Conservation (phyloP, 2,888 invertebrate genomes). For the Agrochola litura region DNA sequence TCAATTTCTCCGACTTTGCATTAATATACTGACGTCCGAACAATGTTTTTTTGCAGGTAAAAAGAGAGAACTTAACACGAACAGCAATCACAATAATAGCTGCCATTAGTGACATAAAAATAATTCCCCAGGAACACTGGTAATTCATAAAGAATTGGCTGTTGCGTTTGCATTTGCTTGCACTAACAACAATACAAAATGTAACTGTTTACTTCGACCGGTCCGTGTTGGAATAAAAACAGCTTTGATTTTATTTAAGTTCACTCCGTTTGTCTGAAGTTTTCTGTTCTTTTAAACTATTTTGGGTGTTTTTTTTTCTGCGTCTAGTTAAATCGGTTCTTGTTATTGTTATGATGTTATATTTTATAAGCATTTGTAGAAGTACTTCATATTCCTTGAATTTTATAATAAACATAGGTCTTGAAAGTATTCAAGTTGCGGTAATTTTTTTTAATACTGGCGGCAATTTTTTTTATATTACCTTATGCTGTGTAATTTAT, state of each 20-base stretch:
- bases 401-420: too few relatives aligned
- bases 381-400: too few relatives aligned
- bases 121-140: not conserved
- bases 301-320: not conserved
- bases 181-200: not conserved
- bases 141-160: not conserved
- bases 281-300: not conserved
- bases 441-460: too few relatives aligned
- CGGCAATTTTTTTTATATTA: too few relatives aligned
- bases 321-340: not conserved
- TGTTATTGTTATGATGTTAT: not conserved
- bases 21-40: not conserved
- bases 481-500: too few relatives aligned
- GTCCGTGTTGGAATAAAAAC: conserved; percentile 9
- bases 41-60: not conserved
- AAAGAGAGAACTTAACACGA: not conserved
- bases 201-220: not conserved
- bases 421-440: too few relatives aligned
- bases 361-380: not conserved
- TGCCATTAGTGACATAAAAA: not conserved
- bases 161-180: conserved; percentile 11
- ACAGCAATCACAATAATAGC: not conserved
- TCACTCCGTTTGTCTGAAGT: conserved; percentile 4
- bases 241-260: conserved; percentile 6
- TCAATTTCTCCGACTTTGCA: not conserved